Evolutionary conservation across 2,113 vertebrate species (phyloP).

Genomic region (Pteronura brasiliensis): DNA sequence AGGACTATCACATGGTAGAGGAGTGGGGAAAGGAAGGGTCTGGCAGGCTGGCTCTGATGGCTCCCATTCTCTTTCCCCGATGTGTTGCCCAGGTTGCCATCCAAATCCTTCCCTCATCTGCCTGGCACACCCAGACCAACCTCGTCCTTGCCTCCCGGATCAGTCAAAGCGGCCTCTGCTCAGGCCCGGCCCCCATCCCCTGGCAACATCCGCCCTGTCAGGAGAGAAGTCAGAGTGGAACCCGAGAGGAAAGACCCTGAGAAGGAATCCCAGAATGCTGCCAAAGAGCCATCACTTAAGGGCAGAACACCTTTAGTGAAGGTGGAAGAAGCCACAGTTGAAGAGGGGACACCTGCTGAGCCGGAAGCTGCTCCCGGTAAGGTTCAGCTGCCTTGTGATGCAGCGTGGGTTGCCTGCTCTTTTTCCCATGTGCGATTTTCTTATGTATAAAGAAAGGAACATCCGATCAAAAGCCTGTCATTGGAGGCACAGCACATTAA

Average conservation of each 20-base stretch:
- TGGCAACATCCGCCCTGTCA: conserved; percentile 92
- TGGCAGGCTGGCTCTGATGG: neutral
- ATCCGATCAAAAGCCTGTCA: neutral
- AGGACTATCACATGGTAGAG: too few species aligned
- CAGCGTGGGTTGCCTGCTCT: too few species aligned
- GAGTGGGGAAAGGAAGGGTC: neutral
- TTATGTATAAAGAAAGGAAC: neutral
- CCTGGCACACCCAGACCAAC: conserved; percentile 88
- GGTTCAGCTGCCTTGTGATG: neutral
- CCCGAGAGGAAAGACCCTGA: conserved; percentile 79
- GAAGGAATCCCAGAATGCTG: conserved; percentile 67
- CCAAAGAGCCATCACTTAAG: conserved; percentile 61
- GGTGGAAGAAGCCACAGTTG: conserved; percentile 53
- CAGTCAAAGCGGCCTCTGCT: conserved; percentile 79
- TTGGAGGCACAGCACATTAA: neutral
- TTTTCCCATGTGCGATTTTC: neutral
- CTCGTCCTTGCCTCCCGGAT: conserved; percentile 80
- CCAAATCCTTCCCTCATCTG: conserved; percentile 83
- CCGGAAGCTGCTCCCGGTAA: conserved; percentile 76
- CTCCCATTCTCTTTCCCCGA: neutral
- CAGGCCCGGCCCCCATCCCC: conserved; percentile 83
- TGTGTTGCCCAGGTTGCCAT: conserved; percentile 81
- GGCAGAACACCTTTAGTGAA: conserved; percentile 58
- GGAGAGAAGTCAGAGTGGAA: conserved; percentile 81
- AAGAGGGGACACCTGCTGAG: conserved; percentile 48